Evolutionary conservation across 2,113 vertebrate genomes (phyloP), one percentile per base, ranked within the genome.

Genomic region (Pelobates fuscus): DNA sequence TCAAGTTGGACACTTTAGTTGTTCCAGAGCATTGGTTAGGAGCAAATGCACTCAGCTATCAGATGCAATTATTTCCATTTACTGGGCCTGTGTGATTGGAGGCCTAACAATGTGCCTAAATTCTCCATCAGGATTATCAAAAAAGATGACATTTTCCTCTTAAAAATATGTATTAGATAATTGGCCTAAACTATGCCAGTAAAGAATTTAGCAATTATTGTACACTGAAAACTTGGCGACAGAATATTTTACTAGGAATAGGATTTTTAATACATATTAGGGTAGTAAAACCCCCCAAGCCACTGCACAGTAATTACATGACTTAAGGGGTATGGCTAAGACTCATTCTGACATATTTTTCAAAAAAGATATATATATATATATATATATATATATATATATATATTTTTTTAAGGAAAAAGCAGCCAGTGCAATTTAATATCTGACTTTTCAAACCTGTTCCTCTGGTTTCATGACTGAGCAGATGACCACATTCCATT

Each of bases 381-480:
- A n/a, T n/a, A n/a, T n/a, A n/a, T n/a, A n/a, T n/a, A n/a, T n/a
- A n/a, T n/a, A n/a, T n/a, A n/a, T n/a, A n/a, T n/a, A n/a, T n/a
- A n/a, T n/a, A 78, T 24, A 64, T 73, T 26, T 83, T 77, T 68
- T 60, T 84, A 71, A 65, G 78, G 79, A 61, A 80, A 83, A 82
- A 82, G 55, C 83, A 78, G 71, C 52, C 44, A 77, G 78, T 78
- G 79, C 82, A 84, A 82, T 85, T 82, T 77, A 80, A 73, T 82
- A 72, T 82, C 79, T 82, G 82, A 78, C 80, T 82, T 84, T 80
- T 81, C 84, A 77, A 43, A 29, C 11, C 70, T 64, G 90, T 91
- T 93, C 81, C 89, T 84, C 91, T 92, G 88, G 91, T 87, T 90
- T 89, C 88, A 75, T 65, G 20, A 79, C 24, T 82, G 62, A 75